Evolutionary conservation across 1,140 invertebrate species (phyloP), one percentile per base, ranked within the genome.

Genomic region (Caerostris darwini): DNA sequence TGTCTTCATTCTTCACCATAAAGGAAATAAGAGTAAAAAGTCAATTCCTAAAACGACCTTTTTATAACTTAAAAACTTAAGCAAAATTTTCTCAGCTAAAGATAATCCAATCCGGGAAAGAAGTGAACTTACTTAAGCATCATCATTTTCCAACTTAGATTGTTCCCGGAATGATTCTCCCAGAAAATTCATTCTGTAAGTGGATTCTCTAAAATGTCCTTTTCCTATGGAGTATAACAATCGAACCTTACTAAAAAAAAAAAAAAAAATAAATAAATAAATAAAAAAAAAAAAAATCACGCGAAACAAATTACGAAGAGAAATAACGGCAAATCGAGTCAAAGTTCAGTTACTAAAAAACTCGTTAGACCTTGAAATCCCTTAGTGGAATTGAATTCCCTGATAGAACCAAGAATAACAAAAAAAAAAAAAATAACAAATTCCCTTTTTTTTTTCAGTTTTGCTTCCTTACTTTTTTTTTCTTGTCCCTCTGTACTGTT

Each of bases 291-390:
- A 64, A 85, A 85, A 67, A 50, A 64, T 12, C 71, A 14, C 77
- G 12, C 58, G 67, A 89, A 94, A 94, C 92, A 94, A 94, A 94
- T 83, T 85, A 94, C 90, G 58, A 50, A 89, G 7, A 67, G 77
- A 77, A 94, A 94, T 94, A 94, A 88, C 92, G 64, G 85, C 58
- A 94, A 94, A 94, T 94, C 86, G 86, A 94, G 92, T 94, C 92
- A 89, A 94, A 94, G 85, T 94, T 94, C 92, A 94, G 92, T 94
- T 81, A 88, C 92, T 94, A 89, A 94, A 93, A 94, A 94, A 94
- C 92, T 94, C 92, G 92, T 94, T 94, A 94, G 85, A 94, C 85
- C 85, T 94, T 94, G 59, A 94, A 94, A 88, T 94, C 92, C 92
- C 92, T 94, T 94, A 94, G 58, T 69, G 86, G 92, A 89, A 94